Conservation (phyloP, 2,113 vertebrate genomes). For the Calypte anna region DNA sequence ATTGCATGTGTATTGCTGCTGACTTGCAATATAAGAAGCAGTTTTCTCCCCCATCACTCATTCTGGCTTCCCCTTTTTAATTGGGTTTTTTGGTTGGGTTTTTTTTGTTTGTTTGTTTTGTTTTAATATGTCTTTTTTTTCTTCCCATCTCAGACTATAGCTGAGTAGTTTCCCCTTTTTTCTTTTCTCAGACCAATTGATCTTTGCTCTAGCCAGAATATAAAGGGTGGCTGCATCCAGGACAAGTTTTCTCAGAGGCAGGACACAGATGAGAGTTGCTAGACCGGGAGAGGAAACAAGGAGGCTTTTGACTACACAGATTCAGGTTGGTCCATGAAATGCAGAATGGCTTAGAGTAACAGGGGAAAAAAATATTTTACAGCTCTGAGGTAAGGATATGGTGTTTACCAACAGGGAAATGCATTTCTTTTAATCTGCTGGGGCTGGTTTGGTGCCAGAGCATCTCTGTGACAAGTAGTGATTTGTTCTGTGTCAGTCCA, state of each 20-base stretch:
- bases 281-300: neutral
- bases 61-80: constrained; percentile 20
- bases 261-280: neutral
- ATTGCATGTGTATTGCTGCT: neutral
- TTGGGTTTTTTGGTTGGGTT: too few species aligned
- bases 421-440: neutral
- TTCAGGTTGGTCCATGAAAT: constrained; percentile 1
- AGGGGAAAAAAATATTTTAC: neutral
- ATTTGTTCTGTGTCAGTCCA: neutral
- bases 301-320: neutral
- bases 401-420: neutral
- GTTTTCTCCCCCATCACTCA: neutral
- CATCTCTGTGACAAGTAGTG: neutral
- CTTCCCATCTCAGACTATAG: neutral
- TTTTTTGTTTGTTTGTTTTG: neutral
- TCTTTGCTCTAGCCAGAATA: neutral
- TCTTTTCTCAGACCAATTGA: neutral
- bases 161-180: constrained; percentile 31
- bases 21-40: rapidly evolving
- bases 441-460: neutral
- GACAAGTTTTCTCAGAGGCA: neutral
- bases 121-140: neutral
- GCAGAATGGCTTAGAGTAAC: neutral
- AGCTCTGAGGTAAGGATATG: neutral
- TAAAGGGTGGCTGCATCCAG: neutral